A percentile compares a stretch with the other conserved stretches of the same genome.
These are phyloP conservation scores for Arctocebus calabarensis DNA, from an alignment of 2,797 vertebrate genomes.

Conservation along the genomic window DNA sequence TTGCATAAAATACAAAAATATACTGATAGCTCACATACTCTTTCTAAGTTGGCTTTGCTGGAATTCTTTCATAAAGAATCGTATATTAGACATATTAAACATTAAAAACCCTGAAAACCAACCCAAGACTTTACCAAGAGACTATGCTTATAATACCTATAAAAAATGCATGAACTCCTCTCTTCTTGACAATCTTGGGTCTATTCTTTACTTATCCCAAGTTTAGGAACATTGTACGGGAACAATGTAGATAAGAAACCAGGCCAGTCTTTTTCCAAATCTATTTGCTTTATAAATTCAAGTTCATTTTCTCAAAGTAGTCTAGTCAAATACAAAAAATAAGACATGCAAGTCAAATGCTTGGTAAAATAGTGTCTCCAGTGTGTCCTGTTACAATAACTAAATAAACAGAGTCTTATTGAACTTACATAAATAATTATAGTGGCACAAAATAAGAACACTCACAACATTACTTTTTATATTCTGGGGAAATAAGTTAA, in stretches of 20 bases:
- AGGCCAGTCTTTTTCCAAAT: background rate
- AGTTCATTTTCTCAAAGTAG: background rate
- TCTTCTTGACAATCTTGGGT: background rate
- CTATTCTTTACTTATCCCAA: background rate
- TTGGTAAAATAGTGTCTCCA: background rate
- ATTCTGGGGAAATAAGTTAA: background rate
- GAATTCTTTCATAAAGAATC: background rate
- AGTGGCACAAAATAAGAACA: background rate
- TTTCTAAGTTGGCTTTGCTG: background rate
- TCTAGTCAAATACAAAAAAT: background rate
- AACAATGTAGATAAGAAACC: background rate
- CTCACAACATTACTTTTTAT: background rate
- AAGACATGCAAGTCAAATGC: background rate
- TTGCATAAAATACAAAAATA: background rate
- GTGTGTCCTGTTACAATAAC: background rate
- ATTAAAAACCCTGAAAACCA: background rate
- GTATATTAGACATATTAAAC: background rate
- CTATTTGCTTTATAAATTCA: background rate
- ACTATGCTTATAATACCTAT: background rate
- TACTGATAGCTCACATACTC: background rate
- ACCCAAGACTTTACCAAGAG: background rate
- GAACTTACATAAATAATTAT: background rate
- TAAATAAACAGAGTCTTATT: background rate
- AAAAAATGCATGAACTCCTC: background rate
- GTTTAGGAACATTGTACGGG: background rate